These are phyloP conservation scores for Sternotherus odoratus DNA, from an alignment of 2,797 vertebrate genomes.

Conservation along the genomic window DNA sequence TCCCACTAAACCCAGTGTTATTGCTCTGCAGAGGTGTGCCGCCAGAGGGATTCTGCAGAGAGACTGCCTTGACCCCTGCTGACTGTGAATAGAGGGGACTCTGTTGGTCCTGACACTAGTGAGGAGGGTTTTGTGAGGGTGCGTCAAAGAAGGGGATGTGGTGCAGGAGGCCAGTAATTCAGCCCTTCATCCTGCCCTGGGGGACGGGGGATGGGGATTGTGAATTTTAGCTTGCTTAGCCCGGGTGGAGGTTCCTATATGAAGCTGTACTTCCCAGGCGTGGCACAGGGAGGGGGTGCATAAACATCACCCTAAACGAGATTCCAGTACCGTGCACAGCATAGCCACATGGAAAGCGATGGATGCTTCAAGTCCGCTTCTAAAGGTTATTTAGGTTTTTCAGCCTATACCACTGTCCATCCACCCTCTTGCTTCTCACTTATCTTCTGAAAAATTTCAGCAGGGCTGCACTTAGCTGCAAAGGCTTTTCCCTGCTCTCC, in stretches of 20 bases:
- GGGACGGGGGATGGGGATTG: not conserved
- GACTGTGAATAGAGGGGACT: not conserved
- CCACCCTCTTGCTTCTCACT: not conserved
- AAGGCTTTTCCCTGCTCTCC: not conserved
- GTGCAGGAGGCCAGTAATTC: not conserved
- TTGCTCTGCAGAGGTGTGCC: not conserved
- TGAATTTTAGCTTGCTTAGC: not conserved
- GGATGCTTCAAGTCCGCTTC: not conserved
- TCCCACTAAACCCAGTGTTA: not conserved
- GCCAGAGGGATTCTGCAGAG: not conserved
- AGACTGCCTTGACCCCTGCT: not conserved
- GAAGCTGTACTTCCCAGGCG: not conserved
- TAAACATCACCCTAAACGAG: not conserved
- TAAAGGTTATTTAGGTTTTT: not conserved
- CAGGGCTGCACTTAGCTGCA: not conserved
- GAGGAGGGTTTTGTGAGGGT: not conserved
- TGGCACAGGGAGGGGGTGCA: not conserved
- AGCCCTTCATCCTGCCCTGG: not conserved
- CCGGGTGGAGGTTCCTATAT: fast-evolving
- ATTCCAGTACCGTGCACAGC: not conserved
- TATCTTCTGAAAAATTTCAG: not conserved
- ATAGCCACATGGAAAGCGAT: not conserved
- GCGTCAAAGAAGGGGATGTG: not conserved
- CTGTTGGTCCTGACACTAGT: not conserved
- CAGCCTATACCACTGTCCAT: not conserved